Conservation (phyloP, 2,797 vertebrate species). For the Pogoniulus pusillus region DNA sequence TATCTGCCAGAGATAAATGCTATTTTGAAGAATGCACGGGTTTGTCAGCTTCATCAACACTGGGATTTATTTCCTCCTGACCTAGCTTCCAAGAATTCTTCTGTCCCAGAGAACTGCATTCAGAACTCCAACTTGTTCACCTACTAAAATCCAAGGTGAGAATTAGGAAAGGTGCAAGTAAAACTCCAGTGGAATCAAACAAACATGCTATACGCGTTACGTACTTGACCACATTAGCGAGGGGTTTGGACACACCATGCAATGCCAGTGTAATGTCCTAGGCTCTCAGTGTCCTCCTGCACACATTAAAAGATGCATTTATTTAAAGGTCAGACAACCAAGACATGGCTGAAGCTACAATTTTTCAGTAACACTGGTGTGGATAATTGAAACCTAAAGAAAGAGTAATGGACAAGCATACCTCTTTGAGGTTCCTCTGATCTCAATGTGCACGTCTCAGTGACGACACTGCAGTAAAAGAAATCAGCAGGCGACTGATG, state of each 20-base stretch:
- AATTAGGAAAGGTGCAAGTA: background rate
- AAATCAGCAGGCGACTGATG: slow-evolving; percentile 11
- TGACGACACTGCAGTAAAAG: slow-evolving; percentile 21
- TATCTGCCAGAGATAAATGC: background rate
- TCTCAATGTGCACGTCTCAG: slow-evolving; percentile 22
- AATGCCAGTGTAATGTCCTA: slow-evolving; percentile 8
- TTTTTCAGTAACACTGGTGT: background rate
- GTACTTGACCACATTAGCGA: background rate
- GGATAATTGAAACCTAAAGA: slow-evolving; percentile 5
- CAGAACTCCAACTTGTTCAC: background rate
- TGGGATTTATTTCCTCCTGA: background rate
- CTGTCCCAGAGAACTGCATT: background rate
- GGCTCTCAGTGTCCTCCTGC: slow-evolving; percentile 2
- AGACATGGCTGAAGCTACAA: background rate
- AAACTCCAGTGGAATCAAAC: background rate
- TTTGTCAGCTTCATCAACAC: background rate
- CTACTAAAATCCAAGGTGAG: slow-evolving; percentile 27
- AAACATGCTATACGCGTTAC: background rate
- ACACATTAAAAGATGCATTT: background rate
- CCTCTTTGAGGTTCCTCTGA: slow-evolving; percentile 46
- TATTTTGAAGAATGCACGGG: background rate
- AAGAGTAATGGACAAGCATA: slow-evolving; percentile 25
- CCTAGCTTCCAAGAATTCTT: background rate
- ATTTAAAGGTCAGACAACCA: background rate
- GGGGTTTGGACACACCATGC: slow-evolving; percentile 21